Evolutionary conservation across 1,140 invertebrate genomes (phyloP), one percentile per base, ranked within the genome.

Genomic region (Magallana angulata): DNA sequence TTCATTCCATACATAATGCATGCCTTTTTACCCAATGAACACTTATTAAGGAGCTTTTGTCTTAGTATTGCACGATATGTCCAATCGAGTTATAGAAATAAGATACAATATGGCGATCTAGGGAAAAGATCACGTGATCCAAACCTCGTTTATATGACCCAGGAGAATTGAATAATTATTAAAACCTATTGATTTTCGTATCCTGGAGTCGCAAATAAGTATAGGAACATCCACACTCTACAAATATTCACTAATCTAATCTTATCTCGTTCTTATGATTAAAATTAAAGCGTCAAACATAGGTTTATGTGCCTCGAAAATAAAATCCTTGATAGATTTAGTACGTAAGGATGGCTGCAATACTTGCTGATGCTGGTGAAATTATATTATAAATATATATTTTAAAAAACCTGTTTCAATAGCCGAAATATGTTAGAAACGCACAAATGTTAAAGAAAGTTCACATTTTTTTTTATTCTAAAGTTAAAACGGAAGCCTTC

Each of bases 171-270:
- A 76, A 76, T 76, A 76, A 76, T 76, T 76, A 76, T 76, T 36
- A 76, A 76, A 76, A 76, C 68, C 68, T 76, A 76, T 76, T 76
- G 68, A 76, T 76, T 76, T 76, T 76, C 68, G 68, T 76, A 76
- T 76, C 36, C 36, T 36, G 68, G 68, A 76, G 68, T 76, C 18
- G 68, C 68, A 76, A 30, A 76, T 76, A 76, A 30, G 68, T 76
- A 24, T 76, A 76, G 8, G 12, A 30, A 30, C 36, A 76, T 76
- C 68, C 11, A 30, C 68, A 76, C 68, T 30, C 68, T 30, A 36
- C 18, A 76, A 76, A 76, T 30, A 18, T 30, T 12, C n/a, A 48
- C 7, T 30, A 76, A 76, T 30, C 36, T 76, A 76, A 76, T 76
- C 68, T 76, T 12, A 30, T 24, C 12, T 48, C 36, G 36, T 48